A percentile compares a stretch with the other conserved stretches of the same genome.
phyloP scores from a whole-genome alignment of 1,140 invertebrate species.

The Monomorium pharaonis region DNA sequence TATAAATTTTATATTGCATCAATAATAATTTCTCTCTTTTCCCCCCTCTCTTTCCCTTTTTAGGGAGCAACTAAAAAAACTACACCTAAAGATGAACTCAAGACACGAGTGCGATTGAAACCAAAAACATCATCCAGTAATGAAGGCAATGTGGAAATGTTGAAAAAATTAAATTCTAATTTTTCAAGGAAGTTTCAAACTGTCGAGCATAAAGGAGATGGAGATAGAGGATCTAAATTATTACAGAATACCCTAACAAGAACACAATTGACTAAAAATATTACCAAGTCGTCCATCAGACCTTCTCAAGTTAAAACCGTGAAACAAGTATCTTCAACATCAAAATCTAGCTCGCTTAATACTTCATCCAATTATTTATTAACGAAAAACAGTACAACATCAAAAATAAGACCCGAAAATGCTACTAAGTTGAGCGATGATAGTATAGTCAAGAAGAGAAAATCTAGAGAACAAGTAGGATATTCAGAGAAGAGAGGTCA shows the following conservation, averaged over 20 bases:
- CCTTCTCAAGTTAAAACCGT: slow-evolving; percentile 24
- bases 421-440: background rate
- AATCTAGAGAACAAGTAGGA: slow-evolving; percentile 34
- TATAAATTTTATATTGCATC: background rate
- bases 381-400: slow-evolving; percentile 40
- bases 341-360: slow-evolving; percentile 21
- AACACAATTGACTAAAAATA: slow-evolving; percentile 33
- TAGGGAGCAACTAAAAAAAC: slow-evolving; percentile 74
- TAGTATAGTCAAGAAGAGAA: slow-evolving; percentile 29
- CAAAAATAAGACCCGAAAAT: slow-evolving; percentile 38
- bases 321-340: slow-evolving; percentile 41
- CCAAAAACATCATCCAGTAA: slow-evolving; percentile 37
- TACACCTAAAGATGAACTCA: slow-evolving; percentile 44
- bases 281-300: slow-evolving; percentile 1
- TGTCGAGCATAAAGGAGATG: slow-evolving; percentile 13
- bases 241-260: slow-evolving; percentile 34
- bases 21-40: background rate
- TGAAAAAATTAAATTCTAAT: slow-evolving; percentile 42
- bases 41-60: no score
- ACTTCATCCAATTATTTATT: background rate
- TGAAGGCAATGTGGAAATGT: slow-evolving; percentile 8
- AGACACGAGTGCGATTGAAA: slow-evolving; percentile 59
- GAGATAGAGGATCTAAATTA: slow-evolving; percentile 39
- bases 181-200: background rate
- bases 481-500: slow-evolving; percentile 74